phyloP scores from a whole-genome alignment of 2,113 vertebrate species.

The Megaleporinus macrocephalus region DNA sequence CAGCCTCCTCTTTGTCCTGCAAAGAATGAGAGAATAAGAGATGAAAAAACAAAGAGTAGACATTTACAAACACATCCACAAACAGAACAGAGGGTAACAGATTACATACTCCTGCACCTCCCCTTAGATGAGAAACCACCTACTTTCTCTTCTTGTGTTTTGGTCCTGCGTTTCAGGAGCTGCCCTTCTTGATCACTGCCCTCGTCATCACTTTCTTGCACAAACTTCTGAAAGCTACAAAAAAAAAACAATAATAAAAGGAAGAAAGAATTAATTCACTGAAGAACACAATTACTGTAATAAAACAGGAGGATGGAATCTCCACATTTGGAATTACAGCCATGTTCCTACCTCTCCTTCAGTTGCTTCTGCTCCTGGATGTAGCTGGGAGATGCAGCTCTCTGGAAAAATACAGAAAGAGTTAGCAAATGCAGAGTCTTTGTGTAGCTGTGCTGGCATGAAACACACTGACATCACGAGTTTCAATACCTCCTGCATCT shows the following conservation, averaged over 20 bases:
- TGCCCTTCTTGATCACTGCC: constrained; percentile 44
- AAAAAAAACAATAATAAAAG: neutral
- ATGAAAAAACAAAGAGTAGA: neutral
- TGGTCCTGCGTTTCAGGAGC: constrained; percentile 78
- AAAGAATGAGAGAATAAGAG: neutral
- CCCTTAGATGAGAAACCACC: neutral
- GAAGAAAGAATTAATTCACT: too few relatives aligned
- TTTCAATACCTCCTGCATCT: constrained; percentile 63
- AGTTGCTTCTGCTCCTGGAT: constrained; percentile 86
- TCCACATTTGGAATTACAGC: too few relatives aligned
- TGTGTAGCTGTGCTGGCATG: neutral
- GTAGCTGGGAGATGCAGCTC: constrained; percentile 80
- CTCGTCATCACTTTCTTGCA: constrained; percentile 81
- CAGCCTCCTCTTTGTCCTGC: constrained; percentile 85
- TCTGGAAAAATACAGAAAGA: constrained; percentile 58
- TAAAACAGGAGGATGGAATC: neutral
- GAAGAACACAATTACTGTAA: neutral
- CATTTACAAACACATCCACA: neutral
- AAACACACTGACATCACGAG: neutral
- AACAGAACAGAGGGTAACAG: neutral
- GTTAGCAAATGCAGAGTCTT: too few relatives aligned
- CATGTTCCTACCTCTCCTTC: constrained; percentile 79
- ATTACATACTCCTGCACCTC: too few relatives aligned
- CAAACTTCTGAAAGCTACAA: constrained; percentile 82
- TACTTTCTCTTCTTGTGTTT: constrained; percentile 85